Conservation (phyloP, 2,113 vertebrate genomes). For the Noctilio leporinus region DNA sequence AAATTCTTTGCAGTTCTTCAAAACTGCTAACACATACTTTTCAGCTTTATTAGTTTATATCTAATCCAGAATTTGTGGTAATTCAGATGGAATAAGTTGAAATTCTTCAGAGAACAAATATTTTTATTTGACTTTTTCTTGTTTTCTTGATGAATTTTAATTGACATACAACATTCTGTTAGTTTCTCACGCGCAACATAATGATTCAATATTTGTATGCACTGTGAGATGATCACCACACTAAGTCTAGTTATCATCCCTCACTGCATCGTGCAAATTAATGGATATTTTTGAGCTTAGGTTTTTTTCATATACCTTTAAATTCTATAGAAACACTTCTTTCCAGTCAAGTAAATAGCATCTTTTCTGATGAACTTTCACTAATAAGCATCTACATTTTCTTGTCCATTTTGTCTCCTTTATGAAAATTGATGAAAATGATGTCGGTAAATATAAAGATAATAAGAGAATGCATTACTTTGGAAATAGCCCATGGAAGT, state of each 20-base stretch:
- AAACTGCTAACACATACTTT: neutral
- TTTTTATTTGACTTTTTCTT: neutral
- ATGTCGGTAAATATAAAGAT: slow-evolving; percentile 10
- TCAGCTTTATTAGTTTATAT: slow-evolving; percentile 11
- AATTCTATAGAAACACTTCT: neutral
- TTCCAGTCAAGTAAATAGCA: slow-evolving; percentile 18
- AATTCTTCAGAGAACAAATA: slow-evolving; percentile 25
- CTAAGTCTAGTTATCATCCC: neutral
- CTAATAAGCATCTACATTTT: slow-evolving; percentile 22
- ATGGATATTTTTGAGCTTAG: slow-evolving; percentile 28
- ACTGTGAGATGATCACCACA: neutral
- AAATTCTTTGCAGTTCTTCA: slow-evolving; percentile 26
- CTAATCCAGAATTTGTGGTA: slow-evolving; percentile 14
- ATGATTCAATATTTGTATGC: neutral
- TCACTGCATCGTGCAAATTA: neutral
- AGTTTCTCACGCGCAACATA: neutral
- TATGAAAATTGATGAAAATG: slow-evolving; percentile 22
- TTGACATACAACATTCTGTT: neutral
- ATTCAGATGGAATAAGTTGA: slow-evolving; percentile 22
- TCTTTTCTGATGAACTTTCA: slow-evolving; percentile 35
- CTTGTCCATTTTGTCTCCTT: slow-evolving; percentile 34
- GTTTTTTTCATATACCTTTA: slow-evolving; percentile 36
- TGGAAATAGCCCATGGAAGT: neutral
- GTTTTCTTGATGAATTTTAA: neutral
- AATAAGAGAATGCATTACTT: neutral